Evolutionary conservation across 1,140 invertebrate genomes (phyloP).

Genomic region (Drosophila sulfurigaster): DNA sequence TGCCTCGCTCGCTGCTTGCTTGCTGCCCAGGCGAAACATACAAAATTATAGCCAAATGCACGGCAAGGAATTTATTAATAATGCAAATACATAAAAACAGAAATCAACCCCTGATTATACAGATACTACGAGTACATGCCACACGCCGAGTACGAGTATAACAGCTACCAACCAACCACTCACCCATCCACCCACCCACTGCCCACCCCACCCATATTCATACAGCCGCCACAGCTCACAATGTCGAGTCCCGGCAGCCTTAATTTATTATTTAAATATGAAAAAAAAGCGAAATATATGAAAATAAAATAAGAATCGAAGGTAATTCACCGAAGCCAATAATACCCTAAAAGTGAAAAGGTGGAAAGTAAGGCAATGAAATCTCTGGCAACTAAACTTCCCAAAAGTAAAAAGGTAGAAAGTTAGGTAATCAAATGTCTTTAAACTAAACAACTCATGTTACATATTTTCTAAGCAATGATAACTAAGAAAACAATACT

Average conservation of each 20-base stretch:
- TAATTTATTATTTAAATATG: conserved; percentile 83
- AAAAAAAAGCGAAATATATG: conserved; percentile 68
- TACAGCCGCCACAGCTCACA: conserved; percentile 16
- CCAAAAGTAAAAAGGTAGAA: no score
- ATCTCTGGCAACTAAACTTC: no score
- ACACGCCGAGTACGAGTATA: conserved; percentile 11
- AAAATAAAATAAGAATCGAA: conserved; percentile 65
- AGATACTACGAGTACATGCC: conserved; percentile 71
- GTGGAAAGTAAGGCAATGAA: background rate
- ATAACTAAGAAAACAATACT: no score
- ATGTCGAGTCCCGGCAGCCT: conserved; percentile 53
- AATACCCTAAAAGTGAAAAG: conserved; percentile 46
- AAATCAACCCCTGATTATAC: conserved; percentile 83
- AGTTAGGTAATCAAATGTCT: no score
- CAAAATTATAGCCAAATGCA: conserved; percentile 74
- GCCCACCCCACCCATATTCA: background rate
- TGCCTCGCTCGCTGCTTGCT: no score
- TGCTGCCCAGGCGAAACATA: conserved; percentile 38
- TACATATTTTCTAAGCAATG: no score
- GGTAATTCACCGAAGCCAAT: conserved; percentile 26
- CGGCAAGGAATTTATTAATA: conserved; percentile 82
- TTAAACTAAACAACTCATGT: no score
- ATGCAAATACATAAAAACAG: conserved; percentile 83
- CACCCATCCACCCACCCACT: conserved; percentile 22
- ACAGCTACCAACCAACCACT: conserved; percentile 53